Evolutionary conservation across 2,797 vertebrate species (phyloP), one percentile per base, ranked within the genome.

Genomic region (Myotis planiceps): DNA sequence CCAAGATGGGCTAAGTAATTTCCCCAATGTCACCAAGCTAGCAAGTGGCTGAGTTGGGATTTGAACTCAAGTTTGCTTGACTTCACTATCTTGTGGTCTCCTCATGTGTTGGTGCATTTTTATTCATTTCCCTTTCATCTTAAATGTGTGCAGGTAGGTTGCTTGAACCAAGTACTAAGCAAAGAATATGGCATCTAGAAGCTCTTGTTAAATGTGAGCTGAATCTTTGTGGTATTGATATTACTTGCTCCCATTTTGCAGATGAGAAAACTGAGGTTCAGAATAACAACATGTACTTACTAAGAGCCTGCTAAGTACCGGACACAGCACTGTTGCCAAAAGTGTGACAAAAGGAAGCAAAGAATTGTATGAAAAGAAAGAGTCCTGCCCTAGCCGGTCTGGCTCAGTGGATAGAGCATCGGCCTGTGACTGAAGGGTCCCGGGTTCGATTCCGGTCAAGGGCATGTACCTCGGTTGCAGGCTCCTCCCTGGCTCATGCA

Each of bases 51-150:
- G 27, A 75, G 32, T 53, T 87, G 45, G 37, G 60, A 78, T 78
- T 93, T 88, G 53, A 96, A 79, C 19, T 86, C 27, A 79, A n/a
- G 8, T 90, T 92, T 75, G 39, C 53, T 82, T 88, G 37, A 58
- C 58, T 95, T 86, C 4, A 21, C 27, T 74, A 63, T 4, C 7
- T 69, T 42, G 25, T 12, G n/a, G 45, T 16, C 10, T 58, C 32
- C 9, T 83, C 6, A 47, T 0, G 3, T 63, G 9, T 55, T 65
- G 13, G 5, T 69, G 2, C 21, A 2, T 80, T 76, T 81, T 63
- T 65, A 83, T 47, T 86, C 4, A 37, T 65, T 71, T 82, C 27
- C 3, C 45, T 86, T 85, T 10, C 16, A 60, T 14, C 39, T 45
- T 60, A 10, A 8, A 32, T 19, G 71, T 49, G 19, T 49, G 6